A percentile compares a stretch with the other conserved stretches of the same genome.
Evolutionary conservation across 1,140 invertebrate species (phyloP).

Genomic region (Agrypnia vestita): DNA sequence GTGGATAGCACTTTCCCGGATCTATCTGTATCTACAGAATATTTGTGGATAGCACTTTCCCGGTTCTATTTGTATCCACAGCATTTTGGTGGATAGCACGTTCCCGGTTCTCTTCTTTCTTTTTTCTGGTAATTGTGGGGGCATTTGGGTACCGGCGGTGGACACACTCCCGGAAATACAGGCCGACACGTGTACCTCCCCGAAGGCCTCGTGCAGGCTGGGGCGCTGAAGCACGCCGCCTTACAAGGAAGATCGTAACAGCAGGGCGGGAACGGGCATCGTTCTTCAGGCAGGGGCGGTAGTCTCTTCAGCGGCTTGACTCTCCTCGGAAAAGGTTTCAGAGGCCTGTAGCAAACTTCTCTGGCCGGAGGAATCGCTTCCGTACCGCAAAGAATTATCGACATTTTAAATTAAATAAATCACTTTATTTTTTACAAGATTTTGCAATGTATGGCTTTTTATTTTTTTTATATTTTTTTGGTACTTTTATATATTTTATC

Average conservation of each 20-base stretch:
- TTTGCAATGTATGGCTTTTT: slow-evolving; percentile 10
- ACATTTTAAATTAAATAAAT: slow-evolving; percentile 6
- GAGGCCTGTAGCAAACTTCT: slow-evolving; percentile 5
- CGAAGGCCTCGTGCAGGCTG: slow-evolving; percentile 66
- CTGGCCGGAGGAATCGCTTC: slow-evolving; percentile 9
- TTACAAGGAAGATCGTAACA: slow-evolving; percentile 70
- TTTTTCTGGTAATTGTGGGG: slow-evolving; percentile 39
- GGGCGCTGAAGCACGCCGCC: slow-evolving; percentile 69
- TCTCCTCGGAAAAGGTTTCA: slow-evolving; percentile 16
- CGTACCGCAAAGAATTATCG: slow-evolving; percentile 27
- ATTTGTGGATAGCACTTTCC: background rate
- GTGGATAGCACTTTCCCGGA: background rate
- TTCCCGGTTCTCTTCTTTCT: background rate
- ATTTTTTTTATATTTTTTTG: slow-evolving; percentile 21
- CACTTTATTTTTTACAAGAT: background rate
- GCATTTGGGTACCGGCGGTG: background rate
- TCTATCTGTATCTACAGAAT: background rate
- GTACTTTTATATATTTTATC: background rate
- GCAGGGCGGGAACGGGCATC: slow-evolving; percentile 54
- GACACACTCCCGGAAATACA: slow-evolving; percentile 65
- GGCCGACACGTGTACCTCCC: slow-evolving; percentile 67
- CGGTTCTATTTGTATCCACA: background rate
- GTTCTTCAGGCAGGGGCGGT: background rate
- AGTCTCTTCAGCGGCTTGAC: background rate
- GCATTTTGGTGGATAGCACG: slow-evolving; percentile 3